Conservation (phyloP, 2,113 vertebrate species). For the Otolemur garnettii region DNA sequence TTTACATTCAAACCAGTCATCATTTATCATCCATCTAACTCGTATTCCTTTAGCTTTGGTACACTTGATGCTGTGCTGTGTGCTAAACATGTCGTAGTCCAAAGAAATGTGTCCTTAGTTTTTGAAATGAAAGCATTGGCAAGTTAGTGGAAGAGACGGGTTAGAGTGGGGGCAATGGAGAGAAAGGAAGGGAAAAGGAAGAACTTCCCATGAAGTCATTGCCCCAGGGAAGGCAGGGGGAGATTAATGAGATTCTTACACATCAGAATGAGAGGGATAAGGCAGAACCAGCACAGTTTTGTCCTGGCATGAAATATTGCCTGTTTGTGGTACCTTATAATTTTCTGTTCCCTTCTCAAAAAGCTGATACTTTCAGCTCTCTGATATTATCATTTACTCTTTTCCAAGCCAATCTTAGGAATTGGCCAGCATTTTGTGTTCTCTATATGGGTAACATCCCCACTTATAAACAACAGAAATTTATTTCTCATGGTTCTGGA, state of each 20-base stretch:
- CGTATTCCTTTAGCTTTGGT: background rate
- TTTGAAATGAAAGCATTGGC: background rate
- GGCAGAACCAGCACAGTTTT: background rate
- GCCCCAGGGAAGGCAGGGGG: background rate
- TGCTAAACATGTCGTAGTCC: background rate
- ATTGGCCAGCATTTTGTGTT: conserved; percentile 21
- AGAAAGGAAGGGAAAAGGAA: background rate
- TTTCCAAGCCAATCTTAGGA: conserved; percentile 1
- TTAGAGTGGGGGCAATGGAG: background rate
- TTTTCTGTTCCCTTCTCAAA: conserved; percentile 34
- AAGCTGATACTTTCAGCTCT: conserved; percentile 2
- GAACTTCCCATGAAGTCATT: background rate
- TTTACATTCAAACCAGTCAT: background rate
- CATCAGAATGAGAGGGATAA: background rate
- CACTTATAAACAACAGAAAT: background rate
- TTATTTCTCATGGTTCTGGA: background rate
- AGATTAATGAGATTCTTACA: background rate
- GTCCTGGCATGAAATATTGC: background rate
- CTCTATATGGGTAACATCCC: background rate
- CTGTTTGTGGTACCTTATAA: background rate
- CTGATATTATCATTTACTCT: background rate
- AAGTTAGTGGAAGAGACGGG: too few species aligned
- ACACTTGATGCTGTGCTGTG: background rate
- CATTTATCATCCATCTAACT: background rate
- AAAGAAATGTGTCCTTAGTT: background rate